Evolutionary conservation across 1,140 invertebrate genomes (phyloP), one percentile per base, ranked within the genome.

Genomic region (Drosophila punjabiensis): DNA sequence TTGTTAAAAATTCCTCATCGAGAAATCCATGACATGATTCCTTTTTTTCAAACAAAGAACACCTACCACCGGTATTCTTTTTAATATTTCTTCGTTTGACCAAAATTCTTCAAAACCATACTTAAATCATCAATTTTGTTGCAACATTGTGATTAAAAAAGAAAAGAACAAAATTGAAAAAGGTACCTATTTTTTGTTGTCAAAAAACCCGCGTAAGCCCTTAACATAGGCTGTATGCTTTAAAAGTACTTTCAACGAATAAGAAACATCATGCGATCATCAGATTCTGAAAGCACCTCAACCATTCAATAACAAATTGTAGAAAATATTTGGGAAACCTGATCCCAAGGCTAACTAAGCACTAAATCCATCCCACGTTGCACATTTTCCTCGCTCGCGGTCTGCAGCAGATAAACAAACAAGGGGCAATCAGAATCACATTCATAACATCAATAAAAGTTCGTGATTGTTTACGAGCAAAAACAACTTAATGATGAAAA

Each of bases 401-500:
- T 48, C 33, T 41, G 35, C 55, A 60, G 28, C 13, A 74, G 14
- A 73, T 58, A 71, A 66, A 66, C 66, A 69, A 74, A 35, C 28
- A 37, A 43, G 13, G 37, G 48, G 35, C 41, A 41, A 41, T 50
- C 37, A 50, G 41, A 60, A 73, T 39, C 70, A 13, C 68, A 74
- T 60, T 58, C 45, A 61, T 73, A 73, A 73, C 69, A 73, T 71
- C 67, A 71, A 73, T 73, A 73, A 59, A 60, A 50, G 53, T 60
- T 73, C 35, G 30, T 73, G 70, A 18, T 73, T 61, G 53, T 74
- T 73, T 74, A 50, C 30, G 53, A 5, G 37, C 50, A 11, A 73
- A 41, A 60, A 28, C 30, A 60, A 60, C 73, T 61, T 73, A 74
- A 41, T 41, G 43, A 61, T 50, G 30, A 53, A 60, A 71, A 73